Evolutionary conservation across 1,140 invertebrate genomes (phyloP), one percentile per base, ranked within the genome.

Genomic region (Zaprionus davidi): DNA sequence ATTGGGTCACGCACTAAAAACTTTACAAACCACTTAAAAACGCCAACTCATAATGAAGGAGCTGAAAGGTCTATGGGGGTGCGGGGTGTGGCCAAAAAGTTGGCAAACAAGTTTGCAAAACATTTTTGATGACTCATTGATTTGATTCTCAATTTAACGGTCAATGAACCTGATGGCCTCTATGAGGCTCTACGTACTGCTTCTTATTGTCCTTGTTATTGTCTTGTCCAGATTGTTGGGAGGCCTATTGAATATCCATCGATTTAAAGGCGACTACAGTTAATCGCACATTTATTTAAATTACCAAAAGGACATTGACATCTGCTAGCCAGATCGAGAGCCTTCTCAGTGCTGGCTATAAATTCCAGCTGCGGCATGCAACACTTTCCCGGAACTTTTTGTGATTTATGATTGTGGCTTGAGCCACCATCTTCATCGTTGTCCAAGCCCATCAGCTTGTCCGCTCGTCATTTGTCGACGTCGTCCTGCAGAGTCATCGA

Each of bases 131-230:
- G 81, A 78, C 53, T 88, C 84, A 81, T 83, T 74, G 81, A 81
- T 88, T 87, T 87, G 62, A 83, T 84, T 88, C 79, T 77, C 71
- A 83, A 87, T 88, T 87, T 66, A 81, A 78, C 81, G 84, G 78
- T 73, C 84, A 76, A 59, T 75, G 83, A 87, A 84, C 84, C 67
- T 22, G 26, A 26, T 64, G 60, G 36, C 2, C 36, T 38, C 34
- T 13, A 17, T 7, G n/a, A 6, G 15, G 1, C 15, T 41, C n/a
- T n/a, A 44, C 15, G 2, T 44, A 17, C 70, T 62, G 41, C 44
- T 76, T 62, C 41, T 57, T 68, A 60, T 36, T 62, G 60, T 63
- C 9, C 70, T 73, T 58, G 36, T 58, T 57, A 57, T 57, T 24
- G 36, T 24, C 34, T 66, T 57, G 31, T 22, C 36, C 66, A 79